phyloP scores from a whole-genome alignment of 1,140 invertebrate genomes.

The Pseudomyrmex pallidus region DNA sequence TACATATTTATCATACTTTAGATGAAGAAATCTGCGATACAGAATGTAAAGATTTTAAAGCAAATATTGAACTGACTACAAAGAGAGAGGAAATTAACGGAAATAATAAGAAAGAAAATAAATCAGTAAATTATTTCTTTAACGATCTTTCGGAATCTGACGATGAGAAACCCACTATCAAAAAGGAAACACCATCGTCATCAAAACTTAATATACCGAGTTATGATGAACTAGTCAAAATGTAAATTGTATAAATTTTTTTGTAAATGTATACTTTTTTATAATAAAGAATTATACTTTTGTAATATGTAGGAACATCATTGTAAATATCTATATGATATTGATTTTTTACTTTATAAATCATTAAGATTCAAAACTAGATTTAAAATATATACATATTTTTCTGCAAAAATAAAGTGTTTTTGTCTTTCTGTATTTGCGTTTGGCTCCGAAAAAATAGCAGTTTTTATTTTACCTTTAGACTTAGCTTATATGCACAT shows the following conservation, averaged over 20 bases:
- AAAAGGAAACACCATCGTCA: neutral
- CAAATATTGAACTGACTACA: constrained; percentile 29
- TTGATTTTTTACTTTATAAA: too few species aligned
- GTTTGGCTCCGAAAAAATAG: too few species aligned
- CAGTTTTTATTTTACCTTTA: too few species aligned
- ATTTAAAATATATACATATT: too few species aligned
- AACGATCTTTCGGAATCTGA: constrained; percentile 76
- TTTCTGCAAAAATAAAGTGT: too few species aligned
- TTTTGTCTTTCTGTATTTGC: too few species aligned
- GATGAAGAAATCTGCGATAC: constrained; percentile 73
- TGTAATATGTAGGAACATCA: too few species aligned
- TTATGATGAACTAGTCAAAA: constrained; percentile 75
- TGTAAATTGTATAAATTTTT: too few species aligned
- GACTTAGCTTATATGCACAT: constrained; percentile 78
- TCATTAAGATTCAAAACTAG: too few species aligned
- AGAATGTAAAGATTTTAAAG: constrained; percentile 46
- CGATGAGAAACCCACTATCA: constrained; percentile 60
- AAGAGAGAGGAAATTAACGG: constrained; percentile 34
- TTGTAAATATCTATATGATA: too few species aligned
- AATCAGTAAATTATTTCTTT: constrained; percentile 49
- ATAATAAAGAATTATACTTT: too few species aligned
- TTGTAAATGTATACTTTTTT: too few species aligned
- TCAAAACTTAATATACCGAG: constrained; percentile 67
- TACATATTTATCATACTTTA: constrained; percentile 57
- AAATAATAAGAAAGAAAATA: neutral